Evolutionary conservation across 2,113 vertebrate genomes (phyloP).

Genomic region (Terrapene triunguis): DNA sequence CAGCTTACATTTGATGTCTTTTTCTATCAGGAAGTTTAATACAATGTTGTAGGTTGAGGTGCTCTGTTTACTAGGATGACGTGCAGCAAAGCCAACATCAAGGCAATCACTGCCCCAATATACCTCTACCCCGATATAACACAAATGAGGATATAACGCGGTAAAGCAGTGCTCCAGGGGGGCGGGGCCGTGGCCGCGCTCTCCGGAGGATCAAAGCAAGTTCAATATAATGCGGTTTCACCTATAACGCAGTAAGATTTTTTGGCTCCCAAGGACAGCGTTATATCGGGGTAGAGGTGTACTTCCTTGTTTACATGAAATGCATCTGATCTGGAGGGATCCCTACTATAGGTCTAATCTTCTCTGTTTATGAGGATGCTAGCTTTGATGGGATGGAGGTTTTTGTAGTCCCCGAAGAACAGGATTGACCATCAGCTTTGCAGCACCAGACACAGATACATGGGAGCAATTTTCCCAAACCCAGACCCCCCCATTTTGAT

Average conservation of each 20-base stretch:
- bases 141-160: too few species aligned
- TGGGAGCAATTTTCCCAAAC: accelerated
- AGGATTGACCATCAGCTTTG: not conserved
- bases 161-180: too few species aligned
- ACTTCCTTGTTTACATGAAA: not conserved
- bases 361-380: not conserved
- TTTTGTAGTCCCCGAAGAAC: not conserved
- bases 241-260: too few species aligned
- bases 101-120: not conserved
- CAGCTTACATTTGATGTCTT: not conserved
- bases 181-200: too few species aligned
- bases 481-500: accelerated
- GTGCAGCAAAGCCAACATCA: accelerated
- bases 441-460: accelerated
- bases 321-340: not conserved
- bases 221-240: too few species aligned
- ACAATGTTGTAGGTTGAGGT: accelerated
- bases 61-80: not conserved
- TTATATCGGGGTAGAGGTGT: too few species aligned
- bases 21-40: not conserved
- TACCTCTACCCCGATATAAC: too few species aligned
- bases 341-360: not conserved
- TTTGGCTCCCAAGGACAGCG: too few species aligned
- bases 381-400: accelerated
- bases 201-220: too few species aligned